phyloP scores from a whole-genome alignment of 2,888 invertebrate genomes.

The Apamea sordens region DNA sequence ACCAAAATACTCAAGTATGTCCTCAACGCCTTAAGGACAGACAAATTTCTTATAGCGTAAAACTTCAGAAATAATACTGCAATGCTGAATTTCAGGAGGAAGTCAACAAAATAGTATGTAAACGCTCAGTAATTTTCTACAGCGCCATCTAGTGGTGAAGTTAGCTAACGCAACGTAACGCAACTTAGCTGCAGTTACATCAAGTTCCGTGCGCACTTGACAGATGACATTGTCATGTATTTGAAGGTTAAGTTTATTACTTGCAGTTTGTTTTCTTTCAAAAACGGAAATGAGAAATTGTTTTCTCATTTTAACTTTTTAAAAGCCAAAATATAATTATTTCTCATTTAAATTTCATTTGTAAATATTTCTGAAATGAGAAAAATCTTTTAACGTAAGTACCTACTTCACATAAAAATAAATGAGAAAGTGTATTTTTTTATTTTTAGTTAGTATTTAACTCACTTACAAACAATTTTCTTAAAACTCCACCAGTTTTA shows the following conservation, averaged over 20 bases:
- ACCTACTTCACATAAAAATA: background rate
- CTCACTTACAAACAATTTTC: background rate
- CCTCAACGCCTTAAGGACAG: background rate
- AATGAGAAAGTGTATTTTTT: background rate
- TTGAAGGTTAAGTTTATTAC: background rate
- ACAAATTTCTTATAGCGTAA: background rate
- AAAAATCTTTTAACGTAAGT: background rate
- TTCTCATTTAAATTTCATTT: background rate
- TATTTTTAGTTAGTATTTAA: background rate
- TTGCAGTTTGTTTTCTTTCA: background rate
- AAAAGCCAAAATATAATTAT: too few relatives aligned
- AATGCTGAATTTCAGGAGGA: background rate
- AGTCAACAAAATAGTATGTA: background rate
- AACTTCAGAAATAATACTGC: background rate
- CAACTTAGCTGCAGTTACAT: background rate
- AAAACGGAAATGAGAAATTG: background rate
- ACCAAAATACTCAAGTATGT: background rate
- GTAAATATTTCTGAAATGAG: background rate
- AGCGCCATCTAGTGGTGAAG: conserved; percentile 53
- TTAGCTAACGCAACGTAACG: conserved; percentile 1
- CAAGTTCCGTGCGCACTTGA: conserved; percentile 26
- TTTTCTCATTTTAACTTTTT: background rate
- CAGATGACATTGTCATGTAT: conserved; percentile 51
- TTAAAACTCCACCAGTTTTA: background rate
- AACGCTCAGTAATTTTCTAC: background rate